Base-by-base conservation (phyloP, 1,140 invertebrate genomes). In the Teleopsis dalmanni region DNA sequence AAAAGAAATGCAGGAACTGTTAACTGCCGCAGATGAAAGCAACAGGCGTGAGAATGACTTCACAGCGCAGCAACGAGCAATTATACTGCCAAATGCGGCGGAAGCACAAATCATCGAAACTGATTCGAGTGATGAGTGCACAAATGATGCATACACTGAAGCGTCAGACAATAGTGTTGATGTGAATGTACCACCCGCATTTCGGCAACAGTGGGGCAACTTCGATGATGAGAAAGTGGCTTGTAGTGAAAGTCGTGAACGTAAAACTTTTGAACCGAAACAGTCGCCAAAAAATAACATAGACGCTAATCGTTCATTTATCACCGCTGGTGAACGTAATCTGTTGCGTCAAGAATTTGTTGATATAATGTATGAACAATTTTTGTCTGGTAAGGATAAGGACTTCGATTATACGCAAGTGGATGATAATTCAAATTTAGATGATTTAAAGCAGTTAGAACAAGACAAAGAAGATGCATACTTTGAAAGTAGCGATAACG, bases 401-500 rank as follows among this genome's bases (percentile, higher is more conserved):
- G 82, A 88, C 56, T 70, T 70, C 38, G 87, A 95, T 72, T 95
- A 95, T 58, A 76, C 75, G 41, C 72, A 70, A 48, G 79, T 91
- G 0, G 88, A 91, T 66, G 73, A 83, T 50, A 88, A 91, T 73
- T 76, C 82, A 29, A 78, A 81, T 18, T 89, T 88, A 71, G 90
- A 93, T 76, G 81, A 86, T 58, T 65, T 88, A 4, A 75, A 83
- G 27, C 77, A 82, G 53, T 59, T 78, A 47, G 75, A 75, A 26
- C 76, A 80, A 58, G 90, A 93, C 73, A 85, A 83, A 57, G 88
- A 94, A 73, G 90, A 93, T 58, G 85, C 84, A 64, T 94, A 93
- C 65, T 94, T 94, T 75, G 87, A 91, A 66, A 80, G 81, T 8
- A 86, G 88, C 72, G 78, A 80, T 37, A 78, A 82, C 53, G 80